A percentile compares a stretch with the other conserved stretches of the same genome.
phyloP scores from a whole-genome alignment of 35 echinoderm and acorn worm species.

The Holothuria glaberrima region DNA sequence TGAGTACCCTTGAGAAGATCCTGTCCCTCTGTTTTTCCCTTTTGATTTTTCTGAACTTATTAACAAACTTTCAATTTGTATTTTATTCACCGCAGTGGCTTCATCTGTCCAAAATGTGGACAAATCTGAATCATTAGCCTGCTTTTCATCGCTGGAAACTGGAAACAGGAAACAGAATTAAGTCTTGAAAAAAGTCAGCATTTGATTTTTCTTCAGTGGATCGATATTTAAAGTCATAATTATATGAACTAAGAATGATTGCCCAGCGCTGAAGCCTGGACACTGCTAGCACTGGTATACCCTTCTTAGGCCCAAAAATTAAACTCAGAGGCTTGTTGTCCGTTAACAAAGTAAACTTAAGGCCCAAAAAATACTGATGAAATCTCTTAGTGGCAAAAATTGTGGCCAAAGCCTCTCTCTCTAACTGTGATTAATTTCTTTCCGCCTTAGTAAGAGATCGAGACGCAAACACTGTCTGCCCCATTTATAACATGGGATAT shows the following conservation, averaged over 20 bases:
- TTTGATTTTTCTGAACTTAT: constrained; percentile 10
- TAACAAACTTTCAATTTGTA: neutral
- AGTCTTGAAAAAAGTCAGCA: neutral
- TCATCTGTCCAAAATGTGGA: too few species aligned
- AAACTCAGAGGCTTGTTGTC: neutral
- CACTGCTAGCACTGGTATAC: neutral
- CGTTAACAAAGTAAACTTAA: neutral
- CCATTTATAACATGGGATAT: too few species aligned
- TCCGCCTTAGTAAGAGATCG: neutral
- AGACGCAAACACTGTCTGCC: neutral
- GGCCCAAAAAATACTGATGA: neutral
- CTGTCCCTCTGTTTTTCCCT: constrained; percentile 27
- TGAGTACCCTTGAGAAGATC: constrained; percentile 31
- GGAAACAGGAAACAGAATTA: too few species aligned
- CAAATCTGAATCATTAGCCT: too few species aligned
- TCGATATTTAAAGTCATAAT: neutral
- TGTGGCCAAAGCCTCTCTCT: neutral
- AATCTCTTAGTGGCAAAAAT: neutral
- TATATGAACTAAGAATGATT: neutral
- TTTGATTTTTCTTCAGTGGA: neutral
- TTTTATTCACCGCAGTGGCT: too few species aligned
- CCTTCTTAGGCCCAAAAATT: neutral
- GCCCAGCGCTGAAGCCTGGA: neutral
- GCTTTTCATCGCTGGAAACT: too few species aligned
- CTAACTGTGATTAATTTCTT: neutral